A percentile compares a stretch with the other conserved stretches of the same genome.
Evolutionary conservation across 2,888 invertebrate species (phyloP).

Genomic region (Ophraella communa): DNA sequence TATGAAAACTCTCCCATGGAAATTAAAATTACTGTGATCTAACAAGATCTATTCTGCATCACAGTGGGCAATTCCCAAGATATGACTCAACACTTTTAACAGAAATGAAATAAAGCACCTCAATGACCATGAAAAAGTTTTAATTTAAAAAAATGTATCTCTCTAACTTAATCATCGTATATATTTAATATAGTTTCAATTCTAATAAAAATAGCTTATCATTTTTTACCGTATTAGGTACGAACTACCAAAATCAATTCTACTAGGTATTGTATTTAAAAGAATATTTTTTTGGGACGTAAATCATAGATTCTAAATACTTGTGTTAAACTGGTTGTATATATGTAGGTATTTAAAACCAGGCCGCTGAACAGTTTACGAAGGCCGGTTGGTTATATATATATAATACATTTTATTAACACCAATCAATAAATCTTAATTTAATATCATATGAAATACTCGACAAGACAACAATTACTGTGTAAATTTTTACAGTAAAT

Average conservation of each 20-base stretch:
- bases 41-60: background rate
- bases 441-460: background rate
- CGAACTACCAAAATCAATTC: no score
- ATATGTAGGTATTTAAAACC: background rate
- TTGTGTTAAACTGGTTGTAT: background rate
- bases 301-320: background rate
- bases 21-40: no score
- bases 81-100: slow-evolving; percentile 3
- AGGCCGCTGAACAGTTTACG: background rate
- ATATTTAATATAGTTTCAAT: background rate
- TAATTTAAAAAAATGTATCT: background rate
- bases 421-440: background rate
- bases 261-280: background rate
- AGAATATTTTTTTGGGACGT: no score
- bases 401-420: background rate
- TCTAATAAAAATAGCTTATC: no score
- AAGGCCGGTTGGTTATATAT: background rate
- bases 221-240: no score
- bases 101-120: background rate
- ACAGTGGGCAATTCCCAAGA: background rate
- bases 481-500: background rate
- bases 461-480: background rate
- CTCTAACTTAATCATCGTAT: background rate
- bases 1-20: background rate
- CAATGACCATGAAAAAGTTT: background rate